phyloP scores from a whole-genome alignment of 2,888 invertebrate species.

The Temnothorax unifasciatus region DNA sequence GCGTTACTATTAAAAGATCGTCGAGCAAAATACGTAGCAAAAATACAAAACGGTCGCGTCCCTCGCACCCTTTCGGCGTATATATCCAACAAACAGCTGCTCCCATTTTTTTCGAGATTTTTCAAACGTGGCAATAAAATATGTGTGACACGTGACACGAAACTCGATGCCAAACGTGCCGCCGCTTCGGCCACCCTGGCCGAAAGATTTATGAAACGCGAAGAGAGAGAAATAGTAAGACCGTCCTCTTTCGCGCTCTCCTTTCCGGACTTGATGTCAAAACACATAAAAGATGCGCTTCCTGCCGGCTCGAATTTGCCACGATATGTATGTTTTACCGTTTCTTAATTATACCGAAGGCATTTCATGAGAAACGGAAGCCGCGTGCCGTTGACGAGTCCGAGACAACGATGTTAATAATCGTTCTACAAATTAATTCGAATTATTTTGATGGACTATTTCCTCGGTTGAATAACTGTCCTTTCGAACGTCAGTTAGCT shows the following conservation, averaged over 20 bases:
- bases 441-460: constrained; percentile 81
- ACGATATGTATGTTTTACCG: background rate
- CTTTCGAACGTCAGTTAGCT: constrained; percentile 53
- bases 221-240: constrained; percentile 71
- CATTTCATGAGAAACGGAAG: background rate
- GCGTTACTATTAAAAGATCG: constrained; percentile 64
- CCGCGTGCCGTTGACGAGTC: background rate
- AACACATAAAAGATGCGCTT: constrained; percentile 33
- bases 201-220: constrained; percentile 78
- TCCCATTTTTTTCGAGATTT: constrained; percentile 66
- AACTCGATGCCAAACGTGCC: constrained; percentile 75
- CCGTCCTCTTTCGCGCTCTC: constrained; percentile 49
- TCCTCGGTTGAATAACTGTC: constrained; percentile 71
- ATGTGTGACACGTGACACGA: constrained; percentile 79
- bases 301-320: constrained; percentile 18
- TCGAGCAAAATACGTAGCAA: constrained; percentile 45
- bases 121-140: constrained; percentile 74
- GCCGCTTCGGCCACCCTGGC: constrained; percentile 66
- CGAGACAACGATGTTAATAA: constrained; percentile 23
- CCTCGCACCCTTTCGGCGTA: constrained; percentile 60
- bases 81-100: constrained; percentile 72
- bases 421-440: constrained; percentile 77
- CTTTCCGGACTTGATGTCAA: constrained; percentile 57
- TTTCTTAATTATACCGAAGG: constrained; percentile 3
- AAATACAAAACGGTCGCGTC: constrained; percentile 44